These are phyloP conservation scores for Aphelenchoides fujianensis DNA, from an alignment of 1,140 invertebrate genomes.

Conservation along the genomic window DNA sequence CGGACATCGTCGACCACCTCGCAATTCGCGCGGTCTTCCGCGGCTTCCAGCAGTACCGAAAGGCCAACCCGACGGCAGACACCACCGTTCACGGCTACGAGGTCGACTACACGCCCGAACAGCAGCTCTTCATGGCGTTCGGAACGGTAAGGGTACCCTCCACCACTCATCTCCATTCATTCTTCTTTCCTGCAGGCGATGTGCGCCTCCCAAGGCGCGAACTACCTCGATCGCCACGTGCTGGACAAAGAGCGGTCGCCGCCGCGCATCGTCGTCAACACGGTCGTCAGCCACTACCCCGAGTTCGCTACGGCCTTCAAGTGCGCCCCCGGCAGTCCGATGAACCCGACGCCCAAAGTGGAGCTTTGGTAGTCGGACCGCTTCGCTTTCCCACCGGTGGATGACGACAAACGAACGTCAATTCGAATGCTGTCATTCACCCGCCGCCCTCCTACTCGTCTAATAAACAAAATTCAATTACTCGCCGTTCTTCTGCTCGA, in stretches of 20 bases:
- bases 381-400: not conserved
- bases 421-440: too few species aligned
- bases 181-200: not conserved
- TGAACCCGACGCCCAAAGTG: not conserved
- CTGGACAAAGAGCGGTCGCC: not conserved
- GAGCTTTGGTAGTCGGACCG: not conserved
- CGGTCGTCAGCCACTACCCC: not conserved
- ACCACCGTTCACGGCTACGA: not conserved
- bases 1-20: not conserved
- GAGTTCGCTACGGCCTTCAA: conserved; percentile 4
- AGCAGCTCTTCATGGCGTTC: not conserved
- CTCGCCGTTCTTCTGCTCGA: too few species aligned
- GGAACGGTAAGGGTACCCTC: not conserved
- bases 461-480: too few species aligned
- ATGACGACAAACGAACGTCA: not conserved
- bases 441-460: too few species aligned
- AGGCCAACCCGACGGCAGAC: not conserved
- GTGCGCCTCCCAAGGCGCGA: not conserved
- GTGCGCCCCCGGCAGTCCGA: not conserved
- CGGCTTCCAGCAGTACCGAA: not conserved
- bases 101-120: not conserved
- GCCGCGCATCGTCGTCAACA: not conserved
- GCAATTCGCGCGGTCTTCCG: conserved; percentile 3
- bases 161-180: not conserved
- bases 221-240: not conserved